A percentile compares a stretch with the other conserved stretches of the same genome.
Evolutionary conservation across 2,113 vertebrate species (phyloP).

Genomic region (Cephalopterus ornatus): DNA sequence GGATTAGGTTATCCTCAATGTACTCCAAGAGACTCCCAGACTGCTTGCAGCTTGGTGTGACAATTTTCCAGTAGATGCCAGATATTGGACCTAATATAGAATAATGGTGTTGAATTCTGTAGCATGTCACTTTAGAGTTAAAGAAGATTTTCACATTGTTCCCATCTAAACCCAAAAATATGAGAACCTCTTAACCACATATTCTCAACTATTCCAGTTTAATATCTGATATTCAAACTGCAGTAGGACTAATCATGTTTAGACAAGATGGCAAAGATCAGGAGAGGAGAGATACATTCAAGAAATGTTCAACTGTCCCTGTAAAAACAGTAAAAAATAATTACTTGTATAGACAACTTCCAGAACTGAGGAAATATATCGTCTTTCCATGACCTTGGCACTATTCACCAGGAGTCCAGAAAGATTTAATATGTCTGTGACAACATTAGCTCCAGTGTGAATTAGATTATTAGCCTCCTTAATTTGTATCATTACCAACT

Average conservation of each 20-base stretch:
- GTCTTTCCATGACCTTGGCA: background rate
- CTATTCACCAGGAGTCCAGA: background rate
- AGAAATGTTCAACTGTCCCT: background rate
- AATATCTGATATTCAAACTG: background rate
- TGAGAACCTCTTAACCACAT: background rate
- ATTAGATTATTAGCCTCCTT: conserved; percentile 15
- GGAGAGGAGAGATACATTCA: background rate
- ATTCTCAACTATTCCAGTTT: background rate
- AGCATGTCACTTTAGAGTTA: background rate
- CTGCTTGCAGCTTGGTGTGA: background rate
- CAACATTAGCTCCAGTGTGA: background rate
- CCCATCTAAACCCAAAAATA: background rate
- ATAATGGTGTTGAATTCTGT: background rate
- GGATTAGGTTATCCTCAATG: background rate
- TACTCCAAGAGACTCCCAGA: background rate
- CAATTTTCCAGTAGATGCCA: background rate
- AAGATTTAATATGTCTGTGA: background rate
- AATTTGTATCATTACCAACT: conserved; percentile 1
- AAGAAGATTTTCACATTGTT: background rate
- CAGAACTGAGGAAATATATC: background rate
- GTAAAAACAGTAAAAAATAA: background rate
- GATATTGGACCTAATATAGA: background rate
- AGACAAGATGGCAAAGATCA: background rate
- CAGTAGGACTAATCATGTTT: background rate
- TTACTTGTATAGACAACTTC: background rate